phyloP scores from a whole-genome alignment of 2,888 invertebrate genomes.

The Luffia ferchaultella region DNA sequence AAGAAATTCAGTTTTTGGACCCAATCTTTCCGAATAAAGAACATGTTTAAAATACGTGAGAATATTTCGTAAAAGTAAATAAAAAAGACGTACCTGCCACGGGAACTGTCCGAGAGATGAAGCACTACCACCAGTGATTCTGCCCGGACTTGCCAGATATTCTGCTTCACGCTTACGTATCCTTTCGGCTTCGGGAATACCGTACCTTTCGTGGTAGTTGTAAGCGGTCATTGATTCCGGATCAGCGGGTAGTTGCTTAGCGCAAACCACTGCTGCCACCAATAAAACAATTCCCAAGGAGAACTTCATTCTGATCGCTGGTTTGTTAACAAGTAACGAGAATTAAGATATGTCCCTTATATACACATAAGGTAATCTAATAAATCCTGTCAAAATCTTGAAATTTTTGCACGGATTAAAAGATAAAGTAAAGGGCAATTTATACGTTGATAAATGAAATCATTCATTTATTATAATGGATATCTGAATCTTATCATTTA shows the following conservation, averaged over 20 bases:
- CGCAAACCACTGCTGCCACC: neutral
- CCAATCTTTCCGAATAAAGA: too few species aligned
- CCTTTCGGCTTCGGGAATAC: constrained; percentile 27
- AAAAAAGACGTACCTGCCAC: constrained; percentile 25
- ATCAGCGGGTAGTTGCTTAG: neutral
- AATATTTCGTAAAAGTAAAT: constrained; percentile 1
- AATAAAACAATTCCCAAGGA: neutral
- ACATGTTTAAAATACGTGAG: too few species aligned
- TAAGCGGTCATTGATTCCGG: constrained; percentile 16
- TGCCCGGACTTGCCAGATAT: constrained; percentile 17
- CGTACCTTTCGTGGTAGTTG: constrained; percentile 27
- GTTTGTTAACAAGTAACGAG: neutral
- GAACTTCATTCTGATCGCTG: neutral
- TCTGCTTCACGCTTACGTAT: constrained; percentile 28
- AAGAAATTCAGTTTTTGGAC: too few species aligned
- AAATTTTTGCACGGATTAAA: neutral
- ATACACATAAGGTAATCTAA: neutral
- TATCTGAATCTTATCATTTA: too few species aligned
- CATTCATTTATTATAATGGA: too few species aligned
- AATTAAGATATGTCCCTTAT: neutral
- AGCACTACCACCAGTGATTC: constrained; percentile 30
- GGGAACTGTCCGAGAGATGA: constrained; percentile 26
- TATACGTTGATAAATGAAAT: too few species aligned
- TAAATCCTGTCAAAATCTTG: neutral
- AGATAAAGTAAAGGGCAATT: neutral